Evolutionary conservation across 2,797 vertebrate genomes (phyloP).

Genomic region (Gymnothorax reevesii): DNA sequence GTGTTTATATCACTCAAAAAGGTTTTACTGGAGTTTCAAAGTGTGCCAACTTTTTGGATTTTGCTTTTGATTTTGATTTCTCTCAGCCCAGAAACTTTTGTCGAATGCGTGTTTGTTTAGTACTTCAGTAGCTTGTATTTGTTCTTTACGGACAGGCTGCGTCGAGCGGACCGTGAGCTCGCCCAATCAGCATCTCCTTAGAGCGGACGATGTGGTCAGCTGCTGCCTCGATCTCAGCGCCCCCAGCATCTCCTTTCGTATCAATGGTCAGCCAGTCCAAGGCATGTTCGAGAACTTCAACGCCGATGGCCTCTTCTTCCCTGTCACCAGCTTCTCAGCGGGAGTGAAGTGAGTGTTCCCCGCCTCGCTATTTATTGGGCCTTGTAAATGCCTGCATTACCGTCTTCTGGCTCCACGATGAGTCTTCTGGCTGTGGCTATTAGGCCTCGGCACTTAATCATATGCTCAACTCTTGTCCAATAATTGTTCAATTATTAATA

Average conservation of each 20-base stretch:
- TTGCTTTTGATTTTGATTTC: too few relatives aligned
- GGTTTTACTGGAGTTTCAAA: too few relatives aligned
- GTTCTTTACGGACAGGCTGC: slow-evolving; percentile 72
- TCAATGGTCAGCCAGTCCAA: slow-evolving; percentile 95
- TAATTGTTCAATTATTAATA: slow-evolving; percentile 37
- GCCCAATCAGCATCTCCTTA: slow-evolving; percentile 87
- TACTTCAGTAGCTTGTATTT: background rate
- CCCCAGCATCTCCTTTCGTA: slow-evolving; percentile 95
- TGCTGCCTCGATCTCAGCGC: slow-evolving; percentile 93
- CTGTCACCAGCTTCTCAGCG: slow-evolving; percentile 91
- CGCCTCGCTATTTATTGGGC: background rate
- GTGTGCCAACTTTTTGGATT: too few relatives aligned
- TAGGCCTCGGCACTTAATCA: slow-evolving; percentile 15
- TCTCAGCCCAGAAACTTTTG: too few relatives aligned
- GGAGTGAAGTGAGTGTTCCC: slow-evolving; percentile 87
- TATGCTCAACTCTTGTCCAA: slow-evolving; percentile 13
- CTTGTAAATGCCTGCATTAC: slow-evolving; percentile 1
- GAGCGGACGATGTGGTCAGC: slow-evolving; percentile 90
- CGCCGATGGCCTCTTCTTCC: slow-evolving; percentile 92
- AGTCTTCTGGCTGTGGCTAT: background rate
- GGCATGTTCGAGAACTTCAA: slow-evolving; percentile 99
- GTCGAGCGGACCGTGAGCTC: slow-evolving; percentile 87
- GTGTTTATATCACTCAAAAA: too few relatives aligned
- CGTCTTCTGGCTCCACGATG: background rate
- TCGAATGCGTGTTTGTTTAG: too few relatives aligned